These are phyloP conservation scores for Monochamus alternatus DNA, from an alignment of 2,888 invertebrate genomes.

Conservation along the genomic window DNA sequence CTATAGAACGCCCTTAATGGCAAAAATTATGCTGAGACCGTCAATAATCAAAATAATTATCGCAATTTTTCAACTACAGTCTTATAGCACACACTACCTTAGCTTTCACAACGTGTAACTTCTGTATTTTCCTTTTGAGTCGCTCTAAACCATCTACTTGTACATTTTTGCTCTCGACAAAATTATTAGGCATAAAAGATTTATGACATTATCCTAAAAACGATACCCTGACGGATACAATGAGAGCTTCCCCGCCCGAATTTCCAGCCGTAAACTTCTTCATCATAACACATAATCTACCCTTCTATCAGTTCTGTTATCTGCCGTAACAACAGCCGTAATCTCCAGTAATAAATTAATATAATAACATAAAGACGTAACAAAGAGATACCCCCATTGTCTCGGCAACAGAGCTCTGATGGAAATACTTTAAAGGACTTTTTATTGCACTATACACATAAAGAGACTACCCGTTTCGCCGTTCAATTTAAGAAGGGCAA, in stretches of 20 bases:
- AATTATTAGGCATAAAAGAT: not conserved
- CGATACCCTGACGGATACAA: not conserved
- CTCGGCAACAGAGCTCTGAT: constrained; percentile 38
- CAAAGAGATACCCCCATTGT: constrained; percentile 38
- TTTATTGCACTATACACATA: constrained; percentile 43
- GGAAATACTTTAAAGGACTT: constrained; percentile 44
- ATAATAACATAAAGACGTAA: constrained; percentile 6
- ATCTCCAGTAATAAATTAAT: constrained; percentile 12
- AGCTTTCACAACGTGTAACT: too few species aligned
- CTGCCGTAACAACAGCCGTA: not conserved
- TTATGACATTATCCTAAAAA: not conserved
- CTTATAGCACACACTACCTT: too few species aligned
- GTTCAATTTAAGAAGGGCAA: constrained; percentile 48
- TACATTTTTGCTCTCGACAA: not conserved
- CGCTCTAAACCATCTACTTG: too few species aligned
- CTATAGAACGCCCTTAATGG: too few species aligned
- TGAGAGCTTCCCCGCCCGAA: not conserved
- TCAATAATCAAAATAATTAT: too few species aligned
- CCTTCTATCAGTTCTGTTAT: not conserved
- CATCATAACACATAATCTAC: not conserved
- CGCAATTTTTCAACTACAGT: too few species aligned
- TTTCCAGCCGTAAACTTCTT: not conserved
- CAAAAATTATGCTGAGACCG: too few species aligned
- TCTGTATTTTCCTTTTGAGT: too few species aligned
- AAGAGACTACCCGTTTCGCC: constrained; percentile 42